Evolutionary conservation across 2,113 vertebrate genomes (phyloP), one percentile per base, ranked within the genome.

Genomic region (Perca flavescens): DNA sequence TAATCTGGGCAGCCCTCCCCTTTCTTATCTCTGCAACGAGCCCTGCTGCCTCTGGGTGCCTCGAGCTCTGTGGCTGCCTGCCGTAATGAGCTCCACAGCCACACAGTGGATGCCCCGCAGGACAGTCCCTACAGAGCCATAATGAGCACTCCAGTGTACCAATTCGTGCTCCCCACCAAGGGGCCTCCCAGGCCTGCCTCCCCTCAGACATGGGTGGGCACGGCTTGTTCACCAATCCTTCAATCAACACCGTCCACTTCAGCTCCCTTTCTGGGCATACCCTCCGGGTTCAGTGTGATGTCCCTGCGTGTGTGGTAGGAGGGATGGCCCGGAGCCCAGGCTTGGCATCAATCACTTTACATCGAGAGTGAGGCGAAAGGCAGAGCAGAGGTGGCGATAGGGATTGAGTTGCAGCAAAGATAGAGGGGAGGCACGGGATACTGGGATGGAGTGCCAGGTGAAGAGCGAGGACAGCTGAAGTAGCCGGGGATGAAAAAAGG

Each of bases 71-170:
- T 80, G 88, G 91, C 93, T 90, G 88, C 84, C 82, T 89, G 85
- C 54, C 81, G 80, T 96, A 96, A 96, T 96, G 95, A 96, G 95
- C 94, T 95, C 93, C 91, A 91, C 88, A 91, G 92, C 89, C 92
- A 86, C 84, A 88, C 89, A 85, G 83, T 86, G 77, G 83, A 93
- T 93, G 87, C 91, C 95, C 95, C 72, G 92, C 93, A 95, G 94
- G 93, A 93, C 91, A 77, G 92, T 94, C 94, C 94, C 94, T 86
- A 87, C 92, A 93, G 95, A 94, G 93, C 87, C 90, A 77, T 96
- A 95, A 96, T 95, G 94, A 95, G 94, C 93, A 94, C 94, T 94
- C 92, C 92, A 92, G 93, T 92, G 90, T 87, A 92, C 92, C 92
- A 89, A 90, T 93, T 90, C 86, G 46, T 85, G 83, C 90, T 90